Evolutionary conservation across 2,113 vertebrate genomes (phyloP).

Genomic region (Pantherophis guttatus): DNA sequence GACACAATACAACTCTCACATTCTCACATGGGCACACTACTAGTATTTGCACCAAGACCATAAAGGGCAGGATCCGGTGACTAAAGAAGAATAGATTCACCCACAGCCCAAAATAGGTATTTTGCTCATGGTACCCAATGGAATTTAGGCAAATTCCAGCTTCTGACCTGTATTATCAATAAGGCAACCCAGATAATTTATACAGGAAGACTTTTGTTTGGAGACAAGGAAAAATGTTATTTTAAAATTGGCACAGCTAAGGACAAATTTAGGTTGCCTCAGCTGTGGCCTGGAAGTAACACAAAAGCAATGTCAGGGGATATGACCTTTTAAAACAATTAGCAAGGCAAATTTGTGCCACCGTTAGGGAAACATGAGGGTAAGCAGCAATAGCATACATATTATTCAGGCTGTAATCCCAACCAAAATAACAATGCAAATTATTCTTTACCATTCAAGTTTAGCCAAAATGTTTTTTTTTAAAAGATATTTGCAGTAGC

Average conservation of each 20-base stretch:
- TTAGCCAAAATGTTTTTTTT: constrained; percentile 38
- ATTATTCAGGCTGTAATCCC: constrained; percentile 24
- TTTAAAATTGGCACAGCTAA: neutral
- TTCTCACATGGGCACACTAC: neutral
- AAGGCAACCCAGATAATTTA: neutral
- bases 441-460: constrained; percentile 48
- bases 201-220: neutral
- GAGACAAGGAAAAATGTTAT: neutral
- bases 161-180: neutral
- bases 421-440: constrained; percentile 28
- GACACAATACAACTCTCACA: neutral
- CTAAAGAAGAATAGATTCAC: neutral
- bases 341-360: neutral
- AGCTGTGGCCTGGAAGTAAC: neutral
- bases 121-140: neutral
- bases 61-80: neutral
- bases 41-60: neutral
- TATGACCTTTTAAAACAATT: neutral
- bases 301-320: neutral
- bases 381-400: constrained; percentile 22
- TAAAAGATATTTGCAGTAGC: constrained; percentile 51
- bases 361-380: neutral
- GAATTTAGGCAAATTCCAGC: neutral
- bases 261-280: neutral
- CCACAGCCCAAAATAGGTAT: neutral